Evolutionary conservation across 1,140 invertebrate genomes (phyloP), one percentile per base, ranked within the genome.

Genomic region (Cherax quadricarinatus): DNA sequence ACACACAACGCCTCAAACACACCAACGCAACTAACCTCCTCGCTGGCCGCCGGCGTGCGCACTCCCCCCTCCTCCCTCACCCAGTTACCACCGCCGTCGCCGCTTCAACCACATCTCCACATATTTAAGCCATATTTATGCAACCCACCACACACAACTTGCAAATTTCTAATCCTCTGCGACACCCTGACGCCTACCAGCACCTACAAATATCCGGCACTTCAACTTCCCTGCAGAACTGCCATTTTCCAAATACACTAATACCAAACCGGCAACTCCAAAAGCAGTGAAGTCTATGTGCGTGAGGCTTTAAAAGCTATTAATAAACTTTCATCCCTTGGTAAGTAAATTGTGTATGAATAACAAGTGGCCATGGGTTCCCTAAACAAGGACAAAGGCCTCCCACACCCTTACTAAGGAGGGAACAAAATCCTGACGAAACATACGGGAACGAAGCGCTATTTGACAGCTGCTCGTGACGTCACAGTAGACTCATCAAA

Each of bases 11-110:
- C 30, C 41, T 70, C 73, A 60, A 60, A 75, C 53, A 80, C 86
- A 88, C 86, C 75, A 80, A 79, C 75, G 86, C 86, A 80, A 62
- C 86, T 81, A 78, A 80, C 86, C 86, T 75, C 53, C 75, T 88
- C 78, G 79, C 86, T 88, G 86, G 24, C 75, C 78, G 78, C 86
- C 86, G 86, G 86, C 86, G 75, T 88, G 86, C 86, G 86, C 86
- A 88, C 86, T 66, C 75, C 49, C 41, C 30, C 62, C 21, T 60
- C 57, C 10, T 24, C 24, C 60, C 30, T 48, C 70, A 3, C 86
- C 51, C 51, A 57, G 60, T 66, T n/a, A 62, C 75, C 85, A 18
- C 78, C 24, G 2, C 30, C 30, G 2, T 41, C 30, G n/a, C 73
- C 30, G 14, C 6, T 79, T 87, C n/a, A 53, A 79, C 41, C 51